Evolutionary conservation across 1,140 invertebrate genomes (phyloP), one percentile per base, ranked within the genome.

Genomic region (Chironomus striatipennis): DNA sequence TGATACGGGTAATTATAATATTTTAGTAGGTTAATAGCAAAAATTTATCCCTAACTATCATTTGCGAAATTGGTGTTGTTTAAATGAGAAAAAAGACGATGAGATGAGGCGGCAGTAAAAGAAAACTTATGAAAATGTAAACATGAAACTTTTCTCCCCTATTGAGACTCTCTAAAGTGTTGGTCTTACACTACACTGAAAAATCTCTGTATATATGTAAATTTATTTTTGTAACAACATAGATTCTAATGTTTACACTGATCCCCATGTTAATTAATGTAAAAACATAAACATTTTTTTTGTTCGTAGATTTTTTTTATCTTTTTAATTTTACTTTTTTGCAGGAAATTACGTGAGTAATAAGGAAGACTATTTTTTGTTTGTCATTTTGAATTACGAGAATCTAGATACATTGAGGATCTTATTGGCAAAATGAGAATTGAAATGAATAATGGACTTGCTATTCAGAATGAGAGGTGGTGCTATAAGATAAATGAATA

Each of bases 1-100:
- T 70, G 5, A 70, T 70, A 20, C 17, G 17, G 17, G 18, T 20
- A 70, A 70, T 70, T 70, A 70, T 70, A 70, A 70, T 70, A 67
- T 20, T 70, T 70, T 70, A 70, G 65, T 70, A 70, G 17, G 18
- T 57, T 21, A 70, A 70, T 70, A 20, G 18, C 7, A 18, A 18
- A 67, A 70, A 20, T 70, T 70, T 20, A 10, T 70, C 20, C n/a
- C 20, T 20, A 20, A 70, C 7, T 70, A 20, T 67, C 65, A 20
- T 70, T 9, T n/a, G n/a, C n/a, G n/a, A n/a, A n/a, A n/a, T n/a
- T 17, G 18, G 64, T 10, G 43, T 57, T 12, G 24, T 34, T 34
- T 34, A 34, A 34, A 34, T 5, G 47, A 57, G n/a, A n/a, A n/a
- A n/a, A n/a, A 57, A 12, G 47, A 15, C 15, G 47, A 57, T 57